Conservation (phyloP, 2,113 vertebrate species). For the Microcebus lehilahytsara region DNA sequence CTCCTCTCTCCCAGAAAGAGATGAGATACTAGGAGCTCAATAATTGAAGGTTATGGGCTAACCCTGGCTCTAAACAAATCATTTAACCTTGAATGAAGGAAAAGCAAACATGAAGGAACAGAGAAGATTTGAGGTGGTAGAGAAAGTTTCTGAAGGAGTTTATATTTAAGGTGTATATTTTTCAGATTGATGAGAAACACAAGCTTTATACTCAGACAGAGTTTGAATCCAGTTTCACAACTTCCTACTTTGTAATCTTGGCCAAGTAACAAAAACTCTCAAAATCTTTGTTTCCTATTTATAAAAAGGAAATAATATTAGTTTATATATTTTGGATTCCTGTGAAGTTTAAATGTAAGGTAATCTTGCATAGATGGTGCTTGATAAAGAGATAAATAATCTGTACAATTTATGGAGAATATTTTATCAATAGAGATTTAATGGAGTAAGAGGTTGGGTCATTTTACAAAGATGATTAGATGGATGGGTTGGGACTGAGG, state of each 20-base stretch:
- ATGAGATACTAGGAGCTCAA: background rate
- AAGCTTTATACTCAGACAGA: background rate
- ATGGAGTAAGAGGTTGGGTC: background rate
- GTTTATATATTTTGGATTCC: background rate
- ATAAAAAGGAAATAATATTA: background rate
- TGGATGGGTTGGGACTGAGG: background rate
- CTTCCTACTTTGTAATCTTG: background rate
- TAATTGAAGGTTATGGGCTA: background rate
- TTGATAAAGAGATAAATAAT: background rate
- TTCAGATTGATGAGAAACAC: background rate
- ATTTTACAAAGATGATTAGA: background rate
- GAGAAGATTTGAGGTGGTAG: background rate
- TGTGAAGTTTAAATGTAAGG: background rate
- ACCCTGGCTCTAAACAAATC: fast-evolving
- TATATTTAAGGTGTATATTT: background rate
- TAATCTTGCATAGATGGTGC: background rate
- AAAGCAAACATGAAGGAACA: background rate
- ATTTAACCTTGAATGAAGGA: background rate
- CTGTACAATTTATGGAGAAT: background rate
- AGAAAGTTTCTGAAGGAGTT: background rate
- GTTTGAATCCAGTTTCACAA: background rate
- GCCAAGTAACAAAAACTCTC: background rate
- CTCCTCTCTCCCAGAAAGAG: background rate
- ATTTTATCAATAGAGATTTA: background rate
- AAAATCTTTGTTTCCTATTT: background rate